Evolutionary conservation across 2,113 vertebrate genomes (phyloP), one percentile per base, ranked within the genome.

Genomic region (Onychorhynchus coronatus): DNA sequence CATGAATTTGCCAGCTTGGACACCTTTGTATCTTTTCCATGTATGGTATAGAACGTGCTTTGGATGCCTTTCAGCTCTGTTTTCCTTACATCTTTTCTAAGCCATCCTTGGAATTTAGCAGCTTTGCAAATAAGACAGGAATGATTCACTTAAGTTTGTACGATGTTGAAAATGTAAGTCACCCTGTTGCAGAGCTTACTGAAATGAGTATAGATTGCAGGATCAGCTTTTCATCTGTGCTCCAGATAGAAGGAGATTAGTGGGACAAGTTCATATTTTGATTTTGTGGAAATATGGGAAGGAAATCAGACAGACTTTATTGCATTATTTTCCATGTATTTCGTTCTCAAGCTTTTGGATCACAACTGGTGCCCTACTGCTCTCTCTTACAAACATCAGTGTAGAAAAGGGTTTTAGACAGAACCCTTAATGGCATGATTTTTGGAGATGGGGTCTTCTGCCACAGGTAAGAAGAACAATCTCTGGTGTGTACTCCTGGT

Each of bases 61-160:
- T 82, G 85, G 55, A 56, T 56, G 37, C 61, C 25, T 85, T 94
- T 93, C 74, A 70, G 67, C n/a, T 72, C 3, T 85, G 37, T 93
- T 85, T 91, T 94, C 30, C 28, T 75, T 73, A 47, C 25, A 50
- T 86, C 27, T 59, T 83, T 3, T 2, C 42, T 88, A 68, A 88
- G 37, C 42, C 24, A 70, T 46, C 63, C 63, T 80, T 65, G 62
- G 55, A 82, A 82, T 44, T 91, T 88, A 91, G 44, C 53, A 91
- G 82, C 92, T 96, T 94, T 88, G 63, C 67, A 88, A 90, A 92
- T 58, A 90, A 66, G 58, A 70, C 12, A 33, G 55, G 50, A 90
- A 61, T 80, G 75, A 94, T 83, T 94, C 85, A 88, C 67, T 91
- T 61, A 33, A 35, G 33, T 79, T 93, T 79, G 49, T 93, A 24